These are phyloP conservation scores for Euplexia lucipara DNA, from an alignment of 2,888 invertebrate genomes.

Conservation along the genomic window DNA sequence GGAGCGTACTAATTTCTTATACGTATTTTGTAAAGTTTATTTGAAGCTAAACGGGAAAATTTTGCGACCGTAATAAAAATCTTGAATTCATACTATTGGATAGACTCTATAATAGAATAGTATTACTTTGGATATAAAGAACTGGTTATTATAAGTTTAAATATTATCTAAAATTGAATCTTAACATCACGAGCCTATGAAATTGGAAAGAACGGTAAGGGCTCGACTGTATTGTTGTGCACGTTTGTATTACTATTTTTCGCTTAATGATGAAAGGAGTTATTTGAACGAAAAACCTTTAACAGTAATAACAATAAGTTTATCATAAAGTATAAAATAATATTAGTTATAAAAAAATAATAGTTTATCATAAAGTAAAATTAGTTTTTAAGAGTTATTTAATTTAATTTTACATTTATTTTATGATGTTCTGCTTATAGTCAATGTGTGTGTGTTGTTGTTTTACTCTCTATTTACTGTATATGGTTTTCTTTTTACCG, in stretches of 20 bases:
- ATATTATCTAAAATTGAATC: slow-evolving; percentile 52
- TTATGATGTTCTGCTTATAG: no score
- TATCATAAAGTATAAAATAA: no score
- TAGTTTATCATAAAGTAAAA: no score
- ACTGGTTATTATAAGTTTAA: slow-evolving; percentile 5
- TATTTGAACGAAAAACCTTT: background rate
- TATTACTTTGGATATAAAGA: slow-evolving; percentile 22
- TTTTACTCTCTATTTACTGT: no score
- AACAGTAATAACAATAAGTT: no score
- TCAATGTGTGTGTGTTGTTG: no score
- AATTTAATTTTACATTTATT: no score
- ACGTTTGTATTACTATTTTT: background rate
- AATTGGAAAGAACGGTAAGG: slow-evolving; percentile 15
- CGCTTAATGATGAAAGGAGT: background rate
- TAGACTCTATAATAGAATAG: background rate
- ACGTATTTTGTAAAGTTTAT: no score
- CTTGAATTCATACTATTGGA: background rate
- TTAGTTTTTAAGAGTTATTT: no score
- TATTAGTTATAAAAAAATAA: no score
- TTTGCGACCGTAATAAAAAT: background rate
- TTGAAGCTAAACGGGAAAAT: background rate
- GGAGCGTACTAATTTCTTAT: no score
- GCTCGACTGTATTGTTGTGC: background rate
- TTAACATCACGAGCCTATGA: slow-evolving; percentile 38
- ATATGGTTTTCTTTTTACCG: no score